Percentiles rank a stretch among this genome's conserved stretches.
phyloP scores from a whole-genome alignment of 2,888 invertebrate genomes.

The Gymnoscelis rufifasciata region DNA sequence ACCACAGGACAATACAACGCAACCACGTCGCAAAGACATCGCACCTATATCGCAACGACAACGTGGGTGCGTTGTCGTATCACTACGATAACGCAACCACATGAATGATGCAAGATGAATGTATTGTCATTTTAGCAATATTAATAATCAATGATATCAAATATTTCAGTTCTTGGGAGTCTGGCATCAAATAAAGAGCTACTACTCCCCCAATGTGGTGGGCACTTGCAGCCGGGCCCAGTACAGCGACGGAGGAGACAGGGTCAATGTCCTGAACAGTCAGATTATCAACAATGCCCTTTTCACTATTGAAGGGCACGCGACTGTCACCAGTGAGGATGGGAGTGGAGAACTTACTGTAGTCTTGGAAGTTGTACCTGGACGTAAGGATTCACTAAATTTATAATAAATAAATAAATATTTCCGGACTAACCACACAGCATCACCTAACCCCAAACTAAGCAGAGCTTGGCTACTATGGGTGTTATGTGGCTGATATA shows the following conservation, averaged over 20 bases:
- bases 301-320: conserved; percentile 49
- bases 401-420: neutral
- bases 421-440: no score
- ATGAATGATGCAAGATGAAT: no score
- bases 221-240: conserved; percentile 53
- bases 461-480: no score
- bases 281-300: conserved; percentile 51
- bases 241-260: conserved; percentile 37
- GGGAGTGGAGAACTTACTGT: conserved; percentile 52
- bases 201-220: conserved; percentile 43
- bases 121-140: no score
- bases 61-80: no score
- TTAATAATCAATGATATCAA: no score
- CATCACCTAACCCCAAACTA: no score
- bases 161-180: conserved; percentile 51
- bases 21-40: no score
- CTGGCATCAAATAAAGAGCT: conserved; percentile 59
- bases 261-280: conserved; percentile 52
- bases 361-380: conserved; percentile 41
- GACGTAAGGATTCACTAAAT: conserved; percentile 34
- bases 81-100: no score
- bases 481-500: no score
- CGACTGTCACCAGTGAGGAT: conserved; percentile 42
- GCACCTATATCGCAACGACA: no score
- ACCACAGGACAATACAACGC: no score